These are phyloP conservation scores for Drosophila pallidifrons DNA, from an alignment of 1,140 invertebrate genomes.

Conservation along the genomic window DNA sequence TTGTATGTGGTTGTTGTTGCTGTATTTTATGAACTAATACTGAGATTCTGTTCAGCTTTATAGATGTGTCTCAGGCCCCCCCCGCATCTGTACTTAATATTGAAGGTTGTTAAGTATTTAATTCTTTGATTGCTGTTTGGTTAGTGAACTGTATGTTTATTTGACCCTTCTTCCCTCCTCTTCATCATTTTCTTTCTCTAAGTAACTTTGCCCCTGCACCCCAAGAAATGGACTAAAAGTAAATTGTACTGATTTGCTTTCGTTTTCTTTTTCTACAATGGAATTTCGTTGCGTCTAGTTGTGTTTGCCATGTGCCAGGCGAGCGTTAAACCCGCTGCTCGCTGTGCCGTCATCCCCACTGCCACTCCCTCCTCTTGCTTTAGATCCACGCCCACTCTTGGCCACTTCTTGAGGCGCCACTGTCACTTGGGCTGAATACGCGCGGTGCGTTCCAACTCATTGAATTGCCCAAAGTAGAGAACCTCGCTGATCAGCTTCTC, in stretches of 20 bases:
- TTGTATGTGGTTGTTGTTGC: conserved; percentile 15
- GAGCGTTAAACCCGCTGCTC: conserved; percentile 7
- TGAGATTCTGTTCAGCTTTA: conserved; percentile 71
- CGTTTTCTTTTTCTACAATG: conserved; percentile 52
- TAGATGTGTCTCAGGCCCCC: conserved; percentile 67
- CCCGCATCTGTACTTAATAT: conserved; percentile 51
- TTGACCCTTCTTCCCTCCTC: too few relatives aligned
- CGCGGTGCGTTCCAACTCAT: conserved; percentile 76
- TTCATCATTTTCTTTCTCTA: too few relatives aligned
- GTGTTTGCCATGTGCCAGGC: conserved; percentile 63
- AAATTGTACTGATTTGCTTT: conserved; percentile 68
- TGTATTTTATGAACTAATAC: conserved; percentile 74
- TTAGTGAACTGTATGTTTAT: neutral
- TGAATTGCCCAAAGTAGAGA: conserved; percentile 85
- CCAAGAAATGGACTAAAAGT: conserved; percentile 47
- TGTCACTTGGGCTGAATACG: conserved; percentile 83
- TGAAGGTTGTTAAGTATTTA: conserved; percentile 35
- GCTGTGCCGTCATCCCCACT: conserved; percentile 25
- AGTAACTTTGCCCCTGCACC: conserved; percentile 64
- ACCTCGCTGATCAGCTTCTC: conserved; percentile 85
- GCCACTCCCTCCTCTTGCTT: conserved; percentile 1
- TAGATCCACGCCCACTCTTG: conserved; percentile 9
- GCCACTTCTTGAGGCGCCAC: conserved; percentile 63
- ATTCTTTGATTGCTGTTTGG: neutral
- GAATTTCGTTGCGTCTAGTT: conserved; percentile 59